Conservation (phyloP, 2,797 vertebrate genomes). For the Nothura maculosa region DNA sequence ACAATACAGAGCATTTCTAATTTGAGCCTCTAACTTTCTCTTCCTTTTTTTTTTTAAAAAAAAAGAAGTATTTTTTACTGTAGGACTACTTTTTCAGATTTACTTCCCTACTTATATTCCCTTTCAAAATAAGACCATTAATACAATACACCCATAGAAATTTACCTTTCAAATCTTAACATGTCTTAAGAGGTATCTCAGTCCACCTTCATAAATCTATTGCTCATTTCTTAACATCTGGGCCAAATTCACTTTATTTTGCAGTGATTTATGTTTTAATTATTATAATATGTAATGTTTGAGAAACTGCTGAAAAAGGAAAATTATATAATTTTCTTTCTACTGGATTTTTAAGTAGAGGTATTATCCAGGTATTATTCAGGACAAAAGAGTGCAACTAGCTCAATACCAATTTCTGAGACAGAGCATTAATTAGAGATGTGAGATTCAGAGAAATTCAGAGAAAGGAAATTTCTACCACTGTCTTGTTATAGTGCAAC, state of each 20-base stretch:
- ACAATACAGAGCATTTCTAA: background rate
- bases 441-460: background rate
- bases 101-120: background rate
- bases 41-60: background rate
- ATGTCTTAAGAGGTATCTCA: background rate
- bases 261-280: background rate
- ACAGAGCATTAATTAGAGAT: background rate
- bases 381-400: background rate
- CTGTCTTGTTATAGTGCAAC: background rate
- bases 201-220: background rate
- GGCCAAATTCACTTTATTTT: background rate
- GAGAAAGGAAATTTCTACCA: background rate
- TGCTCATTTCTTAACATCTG: background rate
- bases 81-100: background rate
- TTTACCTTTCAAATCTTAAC: too few species aligned
- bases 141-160: too few species aligned
- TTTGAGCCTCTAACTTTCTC: background rate
- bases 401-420: background rate
- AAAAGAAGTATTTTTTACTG: background rate
- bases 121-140: background rate
- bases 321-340: background rate
- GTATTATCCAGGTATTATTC: background rate
- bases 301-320: background rate
- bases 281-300: background rate
- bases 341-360: background rate